phyloP scores from a whole-genome alignment of 2,113 vertebrate genomes.

The Cyprinodon tularosa region DNA sequence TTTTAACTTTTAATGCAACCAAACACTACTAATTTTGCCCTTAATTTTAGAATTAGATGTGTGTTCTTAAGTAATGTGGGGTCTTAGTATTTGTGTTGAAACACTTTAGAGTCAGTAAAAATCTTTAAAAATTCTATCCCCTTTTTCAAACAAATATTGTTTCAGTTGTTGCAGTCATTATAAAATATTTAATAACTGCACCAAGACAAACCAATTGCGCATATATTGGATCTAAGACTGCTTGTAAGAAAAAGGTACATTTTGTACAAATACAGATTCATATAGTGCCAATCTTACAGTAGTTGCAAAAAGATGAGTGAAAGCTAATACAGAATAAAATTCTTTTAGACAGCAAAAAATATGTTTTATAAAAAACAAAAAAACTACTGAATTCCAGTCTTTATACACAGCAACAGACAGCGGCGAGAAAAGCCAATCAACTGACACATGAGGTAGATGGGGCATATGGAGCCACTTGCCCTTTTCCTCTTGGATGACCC shows the following conservation, averaged over 20 bases:
- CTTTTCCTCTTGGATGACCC: neutral
- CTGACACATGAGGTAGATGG: neutral
- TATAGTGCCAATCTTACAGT: neutral
- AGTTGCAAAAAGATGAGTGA: neutral
- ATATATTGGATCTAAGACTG: neutral
- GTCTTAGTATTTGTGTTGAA: no score
- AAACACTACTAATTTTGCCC: no score
- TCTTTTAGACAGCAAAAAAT: neutral
- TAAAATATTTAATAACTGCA: no score
- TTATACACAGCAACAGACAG: neutral
- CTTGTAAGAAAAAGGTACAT: neutral
- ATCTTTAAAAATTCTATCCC: no score
- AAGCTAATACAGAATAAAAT: neutral
- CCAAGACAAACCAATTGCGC: no score
- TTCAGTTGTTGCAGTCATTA: no score
- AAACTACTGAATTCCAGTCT: neutral
- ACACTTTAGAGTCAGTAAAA: no score
- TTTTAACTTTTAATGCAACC: no score
- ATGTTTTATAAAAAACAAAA: neutral
- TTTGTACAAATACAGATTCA: neutral
- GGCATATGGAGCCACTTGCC: neutral
- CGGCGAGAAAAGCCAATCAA: neutral
- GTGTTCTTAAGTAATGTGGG: no score
- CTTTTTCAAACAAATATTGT: no score
- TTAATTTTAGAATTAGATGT: no score